phyloP scores from a whole-genome alignment of 2,113 vertebrate species.

The Sceloporus undulatus region DNA sequence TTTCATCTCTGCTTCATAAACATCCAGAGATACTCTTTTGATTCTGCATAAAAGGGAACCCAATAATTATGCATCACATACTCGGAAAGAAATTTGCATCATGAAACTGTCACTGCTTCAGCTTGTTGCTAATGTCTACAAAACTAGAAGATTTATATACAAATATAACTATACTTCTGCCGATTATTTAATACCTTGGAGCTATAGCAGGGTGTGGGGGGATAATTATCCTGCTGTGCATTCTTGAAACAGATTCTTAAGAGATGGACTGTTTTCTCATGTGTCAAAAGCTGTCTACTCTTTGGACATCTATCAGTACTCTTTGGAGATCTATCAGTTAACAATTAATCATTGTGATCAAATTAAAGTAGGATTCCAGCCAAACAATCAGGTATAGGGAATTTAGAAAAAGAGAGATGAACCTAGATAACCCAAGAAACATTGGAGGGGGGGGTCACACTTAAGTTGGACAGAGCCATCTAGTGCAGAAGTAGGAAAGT shows the following conservation, averaged over 20 bases:
- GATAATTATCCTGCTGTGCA: constrained; percentile 70
- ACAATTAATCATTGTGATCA: constrained; percentile 66
- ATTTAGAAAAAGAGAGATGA: constrained; percentile 38
- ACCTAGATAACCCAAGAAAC: constrained; percentile 6
- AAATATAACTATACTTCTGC: constrained; percentile 59
- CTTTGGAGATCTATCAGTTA: constrained; percentile 62
- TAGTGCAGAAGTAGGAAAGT: not conserved
- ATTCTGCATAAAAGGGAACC: not conserved
- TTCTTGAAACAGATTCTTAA: constrained; percentile 76
- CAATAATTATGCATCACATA: constrained; percentile 8
- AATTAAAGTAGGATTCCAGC: constrained; percentile 62
- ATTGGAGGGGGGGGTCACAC: not conserved
- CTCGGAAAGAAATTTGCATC: constrained; percentile 5
- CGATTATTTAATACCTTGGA: constrained; percentile 78
- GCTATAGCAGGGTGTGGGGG: constrained; percentile 69
- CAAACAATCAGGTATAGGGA: constrained; percentile 50
- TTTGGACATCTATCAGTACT: constrained; percentile 64
- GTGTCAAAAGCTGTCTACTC: constrained; percentile 68
- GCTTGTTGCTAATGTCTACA: constrained; percentile 46
- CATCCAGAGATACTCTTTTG: not conserved
- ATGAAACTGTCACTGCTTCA: constrained; percentile 47
- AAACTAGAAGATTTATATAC: constrained; percentile 43
- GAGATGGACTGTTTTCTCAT: constrained; percentile 67
- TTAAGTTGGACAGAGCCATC: not conserved
- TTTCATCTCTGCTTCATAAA: constrained; percentile 24